Percentiles rank a stretch among this genome's conserved stretches.
Conservation (phyloP, 2,113 vertebrate genomes). For the Naja naja region DNA sequence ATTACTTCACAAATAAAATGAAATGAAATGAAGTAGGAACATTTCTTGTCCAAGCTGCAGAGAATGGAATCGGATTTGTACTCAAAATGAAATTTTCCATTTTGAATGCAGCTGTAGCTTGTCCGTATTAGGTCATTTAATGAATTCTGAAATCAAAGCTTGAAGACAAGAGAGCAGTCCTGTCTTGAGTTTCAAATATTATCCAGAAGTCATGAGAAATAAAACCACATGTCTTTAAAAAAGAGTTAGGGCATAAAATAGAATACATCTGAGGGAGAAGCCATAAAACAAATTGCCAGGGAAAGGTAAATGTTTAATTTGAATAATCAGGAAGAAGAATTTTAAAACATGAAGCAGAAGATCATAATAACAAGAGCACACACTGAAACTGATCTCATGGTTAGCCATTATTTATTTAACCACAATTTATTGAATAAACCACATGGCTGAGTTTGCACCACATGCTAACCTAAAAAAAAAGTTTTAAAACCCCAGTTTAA, state of each 20-base stretch:
- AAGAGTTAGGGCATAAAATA: neutral
- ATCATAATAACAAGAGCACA: neutral
- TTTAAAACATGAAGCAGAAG: neutral
- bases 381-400: neutral
- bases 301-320: neutral
- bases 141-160: neutral
- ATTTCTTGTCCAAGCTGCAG: neutral
- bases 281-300: neutral
- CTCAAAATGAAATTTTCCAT: neutral
- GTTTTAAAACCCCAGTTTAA: neutral
- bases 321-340: neutral
- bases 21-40: neutral
- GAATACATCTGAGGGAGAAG: neutral
- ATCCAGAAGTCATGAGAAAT: neutral
- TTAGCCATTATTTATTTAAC: neutral
- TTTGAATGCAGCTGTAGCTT: neutral
- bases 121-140: neutral
- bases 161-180: neutral
- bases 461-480: neutral
- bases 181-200: neutral
- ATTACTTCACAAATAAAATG: neutral
- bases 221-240: neutral
- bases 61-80: neutral
- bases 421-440: neutral
- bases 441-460: neutral